A percentile compares a stretch with the other conserved stretches of the same genome.
Conservation (phyloP, 1,140 invertebrate species). For the Acromyrmex heyeri region DNA sequence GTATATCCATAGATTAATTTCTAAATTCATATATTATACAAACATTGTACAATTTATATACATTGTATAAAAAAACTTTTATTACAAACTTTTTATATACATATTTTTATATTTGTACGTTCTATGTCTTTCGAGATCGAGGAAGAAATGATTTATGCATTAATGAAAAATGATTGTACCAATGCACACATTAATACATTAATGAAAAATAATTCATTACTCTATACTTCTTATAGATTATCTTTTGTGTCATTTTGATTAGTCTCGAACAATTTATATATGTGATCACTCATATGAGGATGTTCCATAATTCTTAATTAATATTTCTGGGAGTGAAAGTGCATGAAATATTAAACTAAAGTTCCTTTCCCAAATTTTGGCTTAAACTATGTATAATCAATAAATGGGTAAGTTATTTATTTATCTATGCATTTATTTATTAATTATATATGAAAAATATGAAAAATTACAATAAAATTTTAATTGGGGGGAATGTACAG, state of each 20-base stretch:
- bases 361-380: not conserved
- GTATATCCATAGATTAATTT: not conserved
- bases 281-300: no score
- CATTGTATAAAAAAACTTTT: conserved; percentile 61
- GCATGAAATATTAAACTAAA: not conserved
- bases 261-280: no score
- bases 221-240: conserved; percentile 1
- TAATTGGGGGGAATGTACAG: no score
- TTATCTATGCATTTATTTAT: no score
- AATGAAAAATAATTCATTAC: conserved; percentile 22
- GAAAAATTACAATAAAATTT: no score
- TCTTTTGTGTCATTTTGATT: not conserved
- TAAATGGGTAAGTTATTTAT: no score
- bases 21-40: conserved; percentile 22
- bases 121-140: conserved; percentile 53
- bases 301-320: no score
- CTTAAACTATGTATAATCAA: no score
- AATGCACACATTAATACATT: not conserved
- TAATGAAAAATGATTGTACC: conserved; percentile 42
- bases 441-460: no score
- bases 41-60: conserved; percentile 54
- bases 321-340: no score
- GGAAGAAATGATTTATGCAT: conserved; percentile 25
- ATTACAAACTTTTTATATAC: conserved; percentile 5
- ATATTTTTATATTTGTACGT: conserved; percentile 54